phyloP scores from a whole-genome alignment of 2,888 invertebrate species.

The Dugesia japonica region DNA sequence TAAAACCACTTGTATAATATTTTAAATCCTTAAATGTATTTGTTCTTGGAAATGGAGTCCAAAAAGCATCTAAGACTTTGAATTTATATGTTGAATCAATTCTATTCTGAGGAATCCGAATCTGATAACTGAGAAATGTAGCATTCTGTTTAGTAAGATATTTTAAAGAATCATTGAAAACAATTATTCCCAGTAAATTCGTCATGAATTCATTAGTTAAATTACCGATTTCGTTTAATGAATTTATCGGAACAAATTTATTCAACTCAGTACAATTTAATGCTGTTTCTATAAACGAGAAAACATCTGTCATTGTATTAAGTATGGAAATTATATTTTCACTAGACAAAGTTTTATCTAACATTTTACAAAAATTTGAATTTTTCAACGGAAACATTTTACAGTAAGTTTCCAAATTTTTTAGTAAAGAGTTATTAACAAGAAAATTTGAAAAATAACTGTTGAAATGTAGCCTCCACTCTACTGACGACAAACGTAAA shows the following conservation, averaged over 20 bases:
- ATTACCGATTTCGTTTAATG: not conserved
- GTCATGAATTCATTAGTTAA: not conserved
- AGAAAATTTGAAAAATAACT: not conserved
- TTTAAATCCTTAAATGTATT: not conserved
- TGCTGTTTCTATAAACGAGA: not conserved
- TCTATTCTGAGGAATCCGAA: conserved; percentile 26
- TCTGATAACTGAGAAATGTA: not conserved
- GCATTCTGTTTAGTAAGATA: not conserved
- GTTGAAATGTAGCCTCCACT: not conserved
- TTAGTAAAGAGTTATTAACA: not conserved
- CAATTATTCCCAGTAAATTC: not conserved
- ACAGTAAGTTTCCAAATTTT: not conserved
- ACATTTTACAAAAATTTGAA: not conserved
- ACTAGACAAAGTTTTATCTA: no score
- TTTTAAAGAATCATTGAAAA: not conserved
- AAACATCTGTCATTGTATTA: no score
- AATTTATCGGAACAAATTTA: not conserved
- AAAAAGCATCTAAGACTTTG: conserved; percentile 34
- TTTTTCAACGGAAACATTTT: not conserved
- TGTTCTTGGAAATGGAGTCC: not conserved
- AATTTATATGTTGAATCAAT: conserved; percentile 33
- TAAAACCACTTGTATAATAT: not conserved
- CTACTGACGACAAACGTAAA: not conserved
- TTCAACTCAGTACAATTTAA: not conserved
- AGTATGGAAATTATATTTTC: no score